Base-by-base conservation (phyloP, 2,797 vertebrate species). In the Novumbra hubbsi region DNA sequence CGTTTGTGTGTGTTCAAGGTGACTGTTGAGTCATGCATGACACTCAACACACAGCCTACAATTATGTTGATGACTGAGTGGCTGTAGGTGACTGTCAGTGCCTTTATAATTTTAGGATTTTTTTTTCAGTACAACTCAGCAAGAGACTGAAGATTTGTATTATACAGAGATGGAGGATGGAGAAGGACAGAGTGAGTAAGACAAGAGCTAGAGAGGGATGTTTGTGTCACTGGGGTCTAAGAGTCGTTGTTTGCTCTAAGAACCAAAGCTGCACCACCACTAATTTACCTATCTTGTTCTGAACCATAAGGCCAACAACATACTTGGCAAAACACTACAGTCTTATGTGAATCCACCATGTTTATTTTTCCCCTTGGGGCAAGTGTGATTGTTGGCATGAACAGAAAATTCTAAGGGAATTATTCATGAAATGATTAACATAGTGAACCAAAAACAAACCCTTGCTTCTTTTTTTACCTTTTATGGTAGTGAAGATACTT, bases 331-430 rank as follows among this genome's bases (percentile, higher is more conserved):
- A 60, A 60, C 55, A 27, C n/a, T 5, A 24, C 0, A 9, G 55
- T 24, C n/a, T 14, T 11, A 24, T 24, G 52, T 21, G 52, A 57
- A 21, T 60, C 19, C 52, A 24, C 19, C 50, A 9, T 9, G 4
- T 27, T 60, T 21, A 24, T 21, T 60, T 14, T 60, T 24, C 5
- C 21, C 55, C 55, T 60, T 24, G 21, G 11, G 55, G 55, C 21
- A 60, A 60, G 55, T 60, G n/a, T 60, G 65, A 21, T 67, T 34
- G 30, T 41, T 67, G 65, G 34, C 65, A 67, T 17, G 8, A 24
- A 34, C 5, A 38, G 19, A 17, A 28, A 2, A 24, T 45, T 49
- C 67, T 45, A 45, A 68, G 67, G 67, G 65, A 68, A 68, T 68
- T 14, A 68, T 68, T 45, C 38, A 38, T 41, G 66, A 34, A 21